Evolutionary conservation across 2,888 invertebrate genomes (phyloP), one percentile per base, ranked within the genome.

Genomic region (Coecobrya sp.): DNA sequence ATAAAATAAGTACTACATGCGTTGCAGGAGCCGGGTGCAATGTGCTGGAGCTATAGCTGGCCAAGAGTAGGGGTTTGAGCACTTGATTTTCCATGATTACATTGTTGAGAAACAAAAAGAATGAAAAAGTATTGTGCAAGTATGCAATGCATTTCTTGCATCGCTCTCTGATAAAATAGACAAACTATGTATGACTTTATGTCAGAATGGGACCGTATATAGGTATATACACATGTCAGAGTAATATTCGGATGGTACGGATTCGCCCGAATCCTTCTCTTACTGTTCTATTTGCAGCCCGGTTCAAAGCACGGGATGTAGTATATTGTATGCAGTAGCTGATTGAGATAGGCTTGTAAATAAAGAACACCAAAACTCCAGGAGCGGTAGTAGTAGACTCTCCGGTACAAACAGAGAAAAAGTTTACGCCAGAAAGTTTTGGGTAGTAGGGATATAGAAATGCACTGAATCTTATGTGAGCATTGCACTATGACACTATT

Each of bases 231-330:
- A 11, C 10, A 25, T 62, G 7, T 19, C 3, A 70, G 7, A 30
- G n/a, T n/a, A 19, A 59, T 73, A 42, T 30, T 87, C 87, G 87
- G 87, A 79, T 25, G 25, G 87, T 76, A 76, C 87, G 87, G 87
- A 87, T 62, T 36, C 27, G 62, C 42, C 87, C 87, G 87, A 87
- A 87, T 36, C 76, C 76, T 62, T 79, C 76, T 87, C 45, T 76
- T 30, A 73, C 68, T 25, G 25, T 84, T 16, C 55, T 22, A 45
- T 19, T 36, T 65, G 36, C 45, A 86, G 76, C n/a, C 45, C 10
- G 49, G 7, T 5, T 70, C 42, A 16, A 13, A n/a, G n/a, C 42
- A 70, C 36, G 10, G 10, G 13, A 65, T 16, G 55, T 55, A 27
- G 5, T 65, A 59, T 55, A 27, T 22, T 16, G 30, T 3, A 30